These are phyloP conservation scores for Nesometra sesokonis DNA, from an alignment of 35 echinoderm and acorn worm species.

Conservation along the genomic window DNA sequence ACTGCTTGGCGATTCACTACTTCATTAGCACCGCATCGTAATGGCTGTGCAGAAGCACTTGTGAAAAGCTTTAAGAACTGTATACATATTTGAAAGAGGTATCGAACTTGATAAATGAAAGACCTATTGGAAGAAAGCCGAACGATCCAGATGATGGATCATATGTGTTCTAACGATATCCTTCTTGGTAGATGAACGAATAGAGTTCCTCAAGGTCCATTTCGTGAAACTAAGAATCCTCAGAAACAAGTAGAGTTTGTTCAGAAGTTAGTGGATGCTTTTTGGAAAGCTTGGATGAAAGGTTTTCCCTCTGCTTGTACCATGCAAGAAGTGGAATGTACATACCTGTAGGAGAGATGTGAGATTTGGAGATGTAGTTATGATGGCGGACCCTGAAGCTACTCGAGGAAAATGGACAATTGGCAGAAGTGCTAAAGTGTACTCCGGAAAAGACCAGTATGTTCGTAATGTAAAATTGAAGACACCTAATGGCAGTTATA, in stretches of 20 bases:
- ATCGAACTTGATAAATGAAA: no score
- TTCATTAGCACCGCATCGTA: no score
- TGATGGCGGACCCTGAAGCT: constrained; percentile 11
- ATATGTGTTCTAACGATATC: constrained; percentile 40
- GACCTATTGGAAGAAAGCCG: no score
- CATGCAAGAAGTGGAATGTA: constrained; percentile 28
- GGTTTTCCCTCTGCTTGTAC: constrained; percentile 32
- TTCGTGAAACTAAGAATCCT: constrained; percentile 30
- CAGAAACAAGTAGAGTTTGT: constrained; percentile 48
- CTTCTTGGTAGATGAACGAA: constrained; percentile 22
- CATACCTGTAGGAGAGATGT: constrained; percentile 26
- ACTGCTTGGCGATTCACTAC: no score
- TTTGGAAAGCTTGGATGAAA: constrained; percentile 49
- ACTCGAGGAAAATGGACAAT: constrained; percentile 53
- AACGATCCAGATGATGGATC: constrained; percentile 39
- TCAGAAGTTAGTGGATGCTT: constrained; percentile 38
- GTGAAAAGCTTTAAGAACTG: no score
- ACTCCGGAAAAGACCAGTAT: constrained; percentile 36
- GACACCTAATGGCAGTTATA: background rate
- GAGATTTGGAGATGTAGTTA: constrained; percentile 19
- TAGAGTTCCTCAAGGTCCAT: constrained; percentile 30
- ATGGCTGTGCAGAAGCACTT: no score
- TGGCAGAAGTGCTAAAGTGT: constrained; percentile 32
- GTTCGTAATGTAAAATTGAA: constrained; percentile 40
- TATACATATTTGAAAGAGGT: no score